These are phyloP conservation scores for Pomatorhinus ruficollis DNA, from an alignment of 2,113 vertebrate species.

Conservation along the genomic window DNA sequence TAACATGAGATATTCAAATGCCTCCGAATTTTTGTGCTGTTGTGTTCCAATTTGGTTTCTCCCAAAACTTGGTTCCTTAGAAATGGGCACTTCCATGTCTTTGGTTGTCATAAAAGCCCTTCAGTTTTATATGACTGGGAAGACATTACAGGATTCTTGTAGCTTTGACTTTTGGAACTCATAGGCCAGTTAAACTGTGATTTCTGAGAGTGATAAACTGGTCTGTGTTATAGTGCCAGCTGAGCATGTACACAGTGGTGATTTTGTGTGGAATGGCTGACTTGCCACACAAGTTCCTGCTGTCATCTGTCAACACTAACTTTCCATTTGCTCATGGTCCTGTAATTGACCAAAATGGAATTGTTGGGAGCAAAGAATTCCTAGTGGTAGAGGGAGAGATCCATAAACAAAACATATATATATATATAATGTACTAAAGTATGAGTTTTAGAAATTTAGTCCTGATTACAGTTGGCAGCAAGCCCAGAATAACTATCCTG, in stretches of 20 bases:
- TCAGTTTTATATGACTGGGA: background rate
- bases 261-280: background rate
- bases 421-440: background rate
- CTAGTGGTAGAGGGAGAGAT: background rate
- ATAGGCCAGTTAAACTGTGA: background rate
- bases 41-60: background rate
- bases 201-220: background rate
- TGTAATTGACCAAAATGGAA: background rate
- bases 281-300: background rate
- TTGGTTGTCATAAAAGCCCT: background rate
- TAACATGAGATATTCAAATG: background rate
- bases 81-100: background rate
- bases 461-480: conserved; percentile 1
- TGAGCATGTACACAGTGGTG: accelerated
- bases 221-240: background rate
- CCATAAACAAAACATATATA: background rate
- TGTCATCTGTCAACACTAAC: background rate
- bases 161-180: background rate
- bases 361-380: background rate
- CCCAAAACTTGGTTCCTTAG: background rate
- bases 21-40: background rate
- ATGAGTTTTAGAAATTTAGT: background rate
- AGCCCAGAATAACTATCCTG: background rate
- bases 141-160: background rate
- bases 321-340: background rate